phyloP scores from a whole-genome alignment of 2,888 invertebrate species.

The Criorhina ranunculi region DNA sequence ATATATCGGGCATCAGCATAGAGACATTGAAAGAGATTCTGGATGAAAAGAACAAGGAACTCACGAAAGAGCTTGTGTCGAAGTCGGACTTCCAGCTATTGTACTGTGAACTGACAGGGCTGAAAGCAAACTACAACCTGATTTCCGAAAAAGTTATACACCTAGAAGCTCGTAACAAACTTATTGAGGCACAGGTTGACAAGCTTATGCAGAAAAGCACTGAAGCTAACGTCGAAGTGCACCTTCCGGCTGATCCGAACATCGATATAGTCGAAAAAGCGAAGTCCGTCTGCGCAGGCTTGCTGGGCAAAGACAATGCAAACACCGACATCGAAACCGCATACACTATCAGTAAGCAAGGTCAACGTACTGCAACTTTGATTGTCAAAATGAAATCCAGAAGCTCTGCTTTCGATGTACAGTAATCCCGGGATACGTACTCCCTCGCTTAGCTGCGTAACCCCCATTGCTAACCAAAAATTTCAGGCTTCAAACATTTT shows the following conservation, averaged over 20 bases:
- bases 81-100: not conserved
- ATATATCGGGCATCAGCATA: too few species aligned
- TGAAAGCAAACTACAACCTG: slow-evolving; percentile 5
- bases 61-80: not conserved
- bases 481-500: too few species aligned
- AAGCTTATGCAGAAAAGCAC: not conserved
- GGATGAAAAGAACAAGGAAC: not conserved
- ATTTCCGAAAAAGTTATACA: not conserved
- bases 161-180: not conserved
- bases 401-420: not conserved
- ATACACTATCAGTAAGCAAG: too few species aligned
- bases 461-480: too few species aligned
- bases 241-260: slow-evolving; percentile 10
- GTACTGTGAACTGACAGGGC: not conserved
- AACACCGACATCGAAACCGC: too few species aligned
- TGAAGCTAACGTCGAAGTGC: slow-evolving; percentile 14
- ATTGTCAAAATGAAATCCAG: not conserved
- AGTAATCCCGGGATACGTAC: too few species aligned
- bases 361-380: not conserved
- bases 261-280: too few species aligned
- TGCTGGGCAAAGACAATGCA: too few species aligned
- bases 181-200: not conserved
- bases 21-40: too few species aligned
- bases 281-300: too few species aligned
- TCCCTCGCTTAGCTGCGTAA: too few species aligned